Base-by-base conservation (phyloP, 1,140 invertebrate species). In the Magallana gigas region DNA sequence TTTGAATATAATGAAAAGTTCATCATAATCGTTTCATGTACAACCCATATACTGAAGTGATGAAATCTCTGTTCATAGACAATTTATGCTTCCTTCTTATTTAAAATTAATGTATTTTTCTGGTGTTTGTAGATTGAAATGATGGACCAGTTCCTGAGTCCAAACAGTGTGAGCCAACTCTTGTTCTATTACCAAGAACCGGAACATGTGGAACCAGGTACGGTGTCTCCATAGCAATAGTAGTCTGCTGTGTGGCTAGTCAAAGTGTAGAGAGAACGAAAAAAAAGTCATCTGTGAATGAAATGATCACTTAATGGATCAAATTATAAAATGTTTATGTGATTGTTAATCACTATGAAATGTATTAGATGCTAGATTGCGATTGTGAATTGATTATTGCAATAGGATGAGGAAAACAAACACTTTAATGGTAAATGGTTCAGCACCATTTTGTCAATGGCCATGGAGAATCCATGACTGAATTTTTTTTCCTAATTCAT, bases 151-250 rank as follows among this genome's bases (percentile, higher is more conserved):
- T 95, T 95, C 88, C 88, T 95, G 14, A 90, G 87, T 23, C 92
- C 92, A 60, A 92, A 94, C 90, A 94, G 94, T 8, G 87, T 90
- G 60, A 91, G 88, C 82, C 91, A 93, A 23, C 90, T 95, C 12
- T 90, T 94, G 58, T 94, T 95, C 80, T 95, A 92, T 87, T 95
- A 93, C 87, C 94, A 95, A 89, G 94, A 94, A 98, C 87, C 98
- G 97, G 96, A 97, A 97, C 95, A 96, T 98, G 89, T 96, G 98
- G 91, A 98, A 98, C 68, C 68, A 76, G 68, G 68, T 76, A 76
- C 12, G 18, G 68, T 76, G 68, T 36, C 8, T 7, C 68, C 68
- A 76, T 76, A 29, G 68, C 23, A 9, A 76, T 76, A 76, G 12
- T 76, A 76, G 68, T 76, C 68, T 76, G 68, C 68, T 36, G 68